phyloP scores from a whole-genome alignment of 2,113 vertebrate species.

The Furnarius figulus region DNA sequence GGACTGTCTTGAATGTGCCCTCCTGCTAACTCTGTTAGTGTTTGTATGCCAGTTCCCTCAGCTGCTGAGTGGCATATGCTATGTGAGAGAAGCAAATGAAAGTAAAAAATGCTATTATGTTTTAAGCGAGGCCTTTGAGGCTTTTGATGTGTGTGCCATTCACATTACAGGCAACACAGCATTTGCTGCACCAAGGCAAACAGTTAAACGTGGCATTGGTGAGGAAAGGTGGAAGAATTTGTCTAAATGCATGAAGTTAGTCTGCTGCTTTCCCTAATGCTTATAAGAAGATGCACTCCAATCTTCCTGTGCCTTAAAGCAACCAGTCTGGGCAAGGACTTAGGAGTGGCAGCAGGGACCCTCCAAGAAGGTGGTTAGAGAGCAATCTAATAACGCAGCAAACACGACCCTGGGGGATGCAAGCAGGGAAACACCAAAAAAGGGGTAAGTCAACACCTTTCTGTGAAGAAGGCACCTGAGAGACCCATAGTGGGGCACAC shows the following conservation, averaged over 20 bases:
- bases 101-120: not conserved
- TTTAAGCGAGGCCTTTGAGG: not conserved
- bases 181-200: not conserved
- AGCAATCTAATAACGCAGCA: not conserved
- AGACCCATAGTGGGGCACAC: rapidly evolving
- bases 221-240: not conserved
- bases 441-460: not conserved
- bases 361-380: not conserved
- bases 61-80: rapidly evolving
- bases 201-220: not conserved
- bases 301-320: not conserved
- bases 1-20: not conserved
- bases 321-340: no score
- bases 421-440: not conserved
- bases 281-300: not conserved
- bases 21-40: not conserved
- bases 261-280: no score
- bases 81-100: rapidly evolving
- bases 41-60: not conserved
- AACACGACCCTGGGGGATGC: rapidly evolving
- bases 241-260: not conserved
- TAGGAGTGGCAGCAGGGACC: rapidly evolving
- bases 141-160: not conserved
- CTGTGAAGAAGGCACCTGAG: no score
- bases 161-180: not conserved